These are phyloP conservation scores for Rhogogaster chlorosoma DNA, from an alignment of 2,888 invertebrate species.

Conservation along the genomic window DNA sequence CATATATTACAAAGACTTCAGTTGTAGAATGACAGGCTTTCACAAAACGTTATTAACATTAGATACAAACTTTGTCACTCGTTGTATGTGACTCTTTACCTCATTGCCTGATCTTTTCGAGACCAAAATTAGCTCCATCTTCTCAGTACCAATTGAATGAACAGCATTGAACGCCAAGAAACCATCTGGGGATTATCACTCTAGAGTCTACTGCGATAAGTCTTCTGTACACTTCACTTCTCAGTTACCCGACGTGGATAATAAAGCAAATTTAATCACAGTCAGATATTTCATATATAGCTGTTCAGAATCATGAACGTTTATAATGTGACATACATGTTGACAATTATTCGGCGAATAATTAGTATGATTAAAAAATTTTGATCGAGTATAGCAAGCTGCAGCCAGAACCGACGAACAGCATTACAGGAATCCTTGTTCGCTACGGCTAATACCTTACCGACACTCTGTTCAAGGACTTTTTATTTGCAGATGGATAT, in stretches of 20 bases:
- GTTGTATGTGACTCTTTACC: not conserved
- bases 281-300: not conserved
- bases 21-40: not conserved
- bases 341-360: not conserved
- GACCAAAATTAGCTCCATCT: conserved; percentile 6
- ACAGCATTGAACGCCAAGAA: not conserved
- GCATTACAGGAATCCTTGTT: not conserved
- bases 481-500: not conserved
- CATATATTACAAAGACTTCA: not conserved
- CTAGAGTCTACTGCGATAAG: not conserved
- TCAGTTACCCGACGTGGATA: not conserved
- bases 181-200: conserved; percentile 7
- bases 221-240: not conserved
- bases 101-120: not conserved
- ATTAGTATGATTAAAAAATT: not conserved
- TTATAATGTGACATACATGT: not conserved
- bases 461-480: not conserved
- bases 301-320: not conserved
- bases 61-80: not conserved
- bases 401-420: not conserved
- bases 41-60: not conserved
- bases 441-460: not conserved
- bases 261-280: not conserved
- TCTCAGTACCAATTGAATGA: not conserved
- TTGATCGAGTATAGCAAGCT: not conserved